A percentile compares a stretch with the other conserved stretches of the same genome.
These are phyloP conservation scores for Drosophila bocqueti DNA, from an alignment of 1,140 invertebrate genomes.

Conservation along the genomic window DNA sequence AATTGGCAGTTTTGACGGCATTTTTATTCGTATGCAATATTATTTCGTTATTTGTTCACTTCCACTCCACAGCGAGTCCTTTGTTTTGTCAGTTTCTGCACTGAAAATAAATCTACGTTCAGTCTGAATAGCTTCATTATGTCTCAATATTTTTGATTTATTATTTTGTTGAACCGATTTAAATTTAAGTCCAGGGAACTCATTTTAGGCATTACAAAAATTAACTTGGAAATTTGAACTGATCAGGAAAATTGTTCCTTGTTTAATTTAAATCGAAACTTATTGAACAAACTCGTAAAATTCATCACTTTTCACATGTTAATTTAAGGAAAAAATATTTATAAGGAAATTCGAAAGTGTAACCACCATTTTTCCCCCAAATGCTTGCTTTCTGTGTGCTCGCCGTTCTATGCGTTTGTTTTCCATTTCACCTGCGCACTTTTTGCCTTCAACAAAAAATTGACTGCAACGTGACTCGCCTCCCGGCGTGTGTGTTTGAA, in stretches of 20 bases:
- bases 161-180: no score
- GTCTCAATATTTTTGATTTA: neutral
- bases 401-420: slow-evolving; percentile 28
- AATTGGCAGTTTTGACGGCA: slow-evolving; percentile 47
- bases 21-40: slow-evolving; percentile 52
- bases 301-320: no score
- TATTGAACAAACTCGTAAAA: no score
- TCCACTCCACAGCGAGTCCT: slow-evolving; percentile 4
- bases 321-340: no score
- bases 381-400: neutral
- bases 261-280: no score
- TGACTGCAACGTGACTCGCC: slow-evolving; percentile 27
- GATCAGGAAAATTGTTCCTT: no score
- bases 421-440: slow-evolving; percentile 41
- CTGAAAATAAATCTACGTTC: neutral
- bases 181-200: no score
- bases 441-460: slow-evolving; percentile 12
- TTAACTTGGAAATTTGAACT: neutral
- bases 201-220: neutral
- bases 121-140: neutral
- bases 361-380: neutral
- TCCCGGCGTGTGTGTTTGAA: neutral
- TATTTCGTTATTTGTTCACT: slow-evolving; percentile 45
- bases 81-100: slow-evolving; percentile 19
- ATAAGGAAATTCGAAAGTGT: neutral